phyloP scores from a whole-genome alignment of 2,888 invertebrate species.

The Papilio gigon region DNA sequence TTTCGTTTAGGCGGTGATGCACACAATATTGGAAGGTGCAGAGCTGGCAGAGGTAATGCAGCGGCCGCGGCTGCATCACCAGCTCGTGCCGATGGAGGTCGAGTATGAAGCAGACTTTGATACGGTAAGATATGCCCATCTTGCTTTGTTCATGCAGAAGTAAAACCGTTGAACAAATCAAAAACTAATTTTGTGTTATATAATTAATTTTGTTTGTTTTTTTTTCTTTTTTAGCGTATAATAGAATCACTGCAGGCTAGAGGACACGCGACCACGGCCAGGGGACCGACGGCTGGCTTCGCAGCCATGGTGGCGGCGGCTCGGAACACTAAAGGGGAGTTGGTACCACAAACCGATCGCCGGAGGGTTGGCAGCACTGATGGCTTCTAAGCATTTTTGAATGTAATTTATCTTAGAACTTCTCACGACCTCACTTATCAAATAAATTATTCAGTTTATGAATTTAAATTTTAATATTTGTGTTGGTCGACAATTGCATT shows the following conservation, averaged over 20 bases:
- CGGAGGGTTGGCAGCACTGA: slow-evolving; percentile 78
- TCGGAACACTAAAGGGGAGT: slow-evolving; percentile 68
- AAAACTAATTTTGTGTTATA: not conserved
- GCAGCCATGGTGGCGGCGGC: slow-evolving; percentile 83
- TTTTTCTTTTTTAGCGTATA: slow-evolving; percentile 63
- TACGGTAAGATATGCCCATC: slow-evolving; percentile 64
- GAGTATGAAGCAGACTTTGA: slow-evolving; percentile 85
- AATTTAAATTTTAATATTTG: not conserved
- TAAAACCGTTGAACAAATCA: not conserved
- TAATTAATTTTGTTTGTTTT: not conserved
- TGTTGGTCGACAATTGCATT: slow-evolving; percentile 5
- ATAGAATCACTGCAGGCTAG: slow-evolving; percentile 70
- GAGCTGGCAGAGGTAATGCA: slow-evolving; percentile 86
- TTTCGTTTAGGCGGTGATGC: slow-evolving; percentile 84
- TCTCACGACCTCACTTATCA: slow-evolving; percentile 5
- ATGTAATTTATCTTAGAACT: slow-evolving; percentile 1
- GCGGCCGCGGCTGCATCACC: slow-evolving; percentile 91
- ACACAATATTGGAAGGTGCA: slow-evolving; percentile 85
- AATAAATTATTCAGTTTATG: not conserved
- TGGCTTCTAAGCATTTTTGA: slow-evolving; percentile 61
- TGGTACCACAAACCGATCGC: slow-evolving; percentile 69
- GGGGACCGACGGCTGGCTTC: slow-evolving; percentile 82
- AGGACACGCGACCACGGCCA: slow-evolving; percentile 78
- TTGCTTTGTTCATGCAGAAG: not conserved
- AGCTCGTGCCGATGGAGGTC: slow-evolving; percentile 89